Base-by-base conservation (phyloP, 1,140 invertebrate genomes). In the Geopemphigus sp. region DNA sequence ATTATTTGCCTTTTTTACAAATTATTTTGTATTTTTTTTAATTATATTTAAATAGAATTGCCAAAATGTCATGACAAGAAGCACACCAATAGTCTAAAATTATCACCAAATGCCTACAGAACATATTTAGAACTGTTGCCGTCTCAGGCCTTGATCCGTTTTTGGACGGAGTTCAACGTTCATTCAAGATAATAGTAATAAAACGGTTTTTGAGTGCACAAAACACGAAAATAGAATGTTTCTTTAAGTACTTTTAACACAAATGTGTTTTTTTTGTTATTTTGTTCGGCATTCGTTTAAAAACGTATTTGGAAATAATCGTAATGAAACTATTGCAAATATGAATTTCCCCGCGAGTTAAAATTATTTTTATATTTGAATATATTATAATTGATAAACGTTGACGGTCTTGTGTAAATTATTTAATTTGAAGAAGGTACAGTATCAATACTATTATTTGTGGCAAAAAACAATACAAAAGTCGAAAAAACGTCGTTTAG, bases 191-290 rank as follows among this genome's bases (percentile, higher is more conserved):
- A 54, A 24, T 72, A 39, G 68, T 26, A 54, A 54, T 53, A 70
- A 29, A 72, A 54, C 68, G 19, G 26, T 53, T 72, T 72, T 17
- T 22, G 68, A 72, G 68, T 54, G 68, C 68, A 72, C 68, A 54
- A 72, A 53, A 53, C 24, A 72, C 68, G 26, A 72, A 72, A 72
- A 72, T 72, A 72, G 68, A 72, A 54, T 54, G 17, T 72, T 68
- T 68, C 39, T 68, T n/a, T 50, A 68, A 24, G 66, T 68, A 14
- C 15, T 26, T 22, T 15, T 47, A 47, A 66, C 6, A 39, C 32
- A 15, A n/a, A n/a, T 8, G 12, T 56, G 8, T 56, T 0, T 22
- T n/a, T 6, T 10, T 56, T 56, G 32, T 39, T 39, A 39, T n/a
- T 39, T 39, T 39, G 8, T 39, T 4, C 8, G 8, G 32, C 32